Evolutionary conservation across 1,140 invertebrate genomes (phyloP).

Genomic region (Drosophila tristis): DNA sequence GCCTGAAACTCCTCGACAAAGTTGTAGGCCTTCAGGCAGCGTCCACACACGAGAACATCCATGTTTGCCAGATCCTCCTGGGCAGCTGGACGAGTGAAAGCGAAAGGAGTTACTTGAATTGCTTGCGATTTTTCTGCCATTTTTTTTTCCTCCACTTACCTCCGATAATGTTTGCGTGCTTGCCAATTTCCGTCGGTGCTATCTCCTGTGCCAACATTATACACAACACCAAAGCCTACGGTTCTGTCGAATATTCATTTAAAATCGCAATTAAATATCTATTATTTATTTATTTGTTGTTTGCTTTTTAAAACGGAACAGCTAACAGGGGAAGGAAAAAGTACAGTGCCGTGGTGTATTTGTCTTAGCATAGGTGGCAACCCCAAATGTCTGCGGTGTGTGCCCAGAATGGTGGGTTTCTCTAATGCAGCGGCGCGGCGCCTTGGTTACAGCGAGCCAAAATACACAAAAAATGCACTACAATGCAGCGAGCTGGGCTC

Average conservation of each 20-base stretch:
- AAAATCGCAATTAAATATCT: constrained; percentile 16
- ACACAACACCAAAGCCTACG: constrained; percentile 46
- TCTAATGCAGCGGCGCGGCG: constrained; percentile 47
- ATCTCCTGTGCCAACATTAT: constrained; percentile 84
- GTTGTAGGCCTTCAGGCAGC: constrained; percentile 91
- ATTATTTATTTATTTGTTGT: constrained; percentile 29
- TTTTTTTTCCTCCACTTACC: constrained; percentile 83
- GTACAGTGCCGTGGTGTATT: constrained; percentile 78
- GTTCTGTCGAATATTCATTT: constrained; percentile 32
- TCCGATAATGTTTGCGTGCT: constrained; percentile 88
- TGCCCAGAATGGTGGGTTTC: constrained; percentile 54
- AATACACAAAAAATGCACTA: constrained; percentile 44
- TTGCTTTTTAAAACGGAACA: constrained; percentile 57
- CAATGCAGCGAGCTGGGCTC: constrained; percentile 18
- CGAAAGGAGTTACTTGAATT: not conserved
- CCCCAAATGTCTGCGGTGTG: constrained; percentile 20
- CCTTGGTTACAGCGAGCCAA: constrained; percentile 30
- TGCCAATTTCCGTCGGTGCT: constrained; percentile 88
- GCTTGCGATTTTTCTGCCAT: constrained; percentile 4
- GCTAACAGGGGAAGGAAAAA: constrained; percentile 55
- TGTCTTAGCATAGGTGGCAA: constrained; percentile 50
- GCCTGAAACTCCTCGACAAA: constrained; percentile 91
- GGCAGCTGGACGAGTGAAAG: constrained; percentile 84
- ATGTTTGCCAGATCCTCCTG: constrained; percentile 90
- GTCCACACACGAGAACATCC: constrained; percentile 92